Evolutionary conservation across 2,113 vertebrate genomes (phyloP), one percentile per base, ranked within the genome.

Genomic region (Lycocorax pyrrhopterus): DNA sequence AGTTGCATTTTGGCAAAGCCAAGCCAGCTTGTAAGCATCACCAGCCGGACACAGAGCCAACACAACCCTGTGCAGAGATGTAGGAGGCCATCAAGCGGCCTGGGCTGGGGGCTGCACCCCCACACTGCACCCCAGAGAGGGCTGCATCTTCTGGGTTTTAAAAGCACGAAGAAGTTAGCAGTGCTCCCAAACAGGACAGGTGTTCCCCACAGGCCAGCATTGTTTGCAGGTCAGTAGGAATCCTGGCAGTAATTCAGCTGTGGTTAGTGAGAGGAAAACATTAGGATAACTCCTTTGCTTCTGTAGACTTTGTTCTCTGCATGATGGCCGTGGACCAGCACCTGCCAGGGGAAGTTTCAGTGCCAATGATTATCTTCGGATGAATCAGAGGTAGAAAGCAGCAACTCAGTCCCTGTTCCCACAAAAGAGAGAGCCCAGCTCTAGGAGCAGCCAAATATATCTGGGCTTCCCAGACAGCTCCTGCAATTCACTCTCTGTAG

Each of bases 51-150:
- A 4, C 1, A 3, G 0, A 4, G 59, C 64, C 69, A 47, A 9
- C 5, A 4, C 0, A 10, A 39, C 16, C 26, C 39, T 2, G 0
- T 3, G 13, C 11, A 77, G 69, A 49, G 26, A n/a, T 16, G 10
- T 1, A 7, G 20, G 16, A 30, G 5, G 2, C 6, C 6, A 8
- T 17, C 51, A 39, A 32, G 19, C 14, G 67, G 19, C 25, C 52
- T 1, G 1, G 3, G 5, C 4, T 3, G 20, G 27, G 13, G 35
- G 1, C n/a, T 69, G 22, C 14, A 20, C 33, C 25, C 35, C 13
- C 32, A 23, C 75, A 7, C 41, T 44, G 6, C 1, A 1, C 5
- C 13, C 35, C 2, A 6, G 5, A 23, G 20, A 53, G 8, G 22
- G 16, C 25, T 22, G 9, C 6, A n/a, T 58, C 77, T 52, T 66